These are phyloP conservation scores for Lepas anatifera DNA, from an alignment of 2,888 invertebrate species.

Conservation along the genomic window DNA sequence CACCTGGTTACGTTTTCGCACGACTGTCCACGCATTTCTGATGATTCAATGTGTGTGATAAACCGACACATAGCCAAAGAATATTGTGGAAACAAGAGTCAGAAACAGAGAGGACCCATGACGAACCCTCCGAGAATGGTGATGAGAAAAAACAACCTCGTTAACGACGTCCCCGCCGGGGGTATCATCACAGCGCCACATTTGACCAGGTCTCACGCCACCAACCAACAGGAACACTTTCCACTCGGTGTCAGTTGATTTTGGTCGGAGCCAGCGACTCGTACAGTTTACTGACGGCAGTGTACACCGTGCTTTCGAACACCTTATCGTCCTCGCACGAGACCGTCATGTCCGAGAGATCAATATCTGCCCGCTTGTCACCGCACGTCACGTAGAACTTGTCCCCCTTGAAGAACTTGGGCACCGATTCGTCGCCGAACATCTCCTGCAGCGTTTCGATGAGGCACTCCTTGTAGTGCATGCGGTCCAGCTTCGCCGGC, in stretches of 20 bases:
- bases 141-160: not conserved
- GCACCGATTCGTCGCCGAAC: constrained; percentile 88
- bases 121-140: not conserved
- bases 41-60: too few relatives aligned
- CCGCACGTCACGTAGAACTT: constrained; percentile 72
- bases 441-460: constrained; percentile 86
- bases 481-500: constrained; percentile 58
- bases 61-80: too few relatives aligned
- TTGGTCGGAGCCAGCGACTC: not conserved
- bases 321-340: constrained; percentile 65
- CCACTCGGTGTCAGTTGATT: constrained; percentile 43
- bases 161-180: too few relatives aligned
- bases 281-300: constrained; percentile 62
- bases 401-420: constrained; percentile 86
- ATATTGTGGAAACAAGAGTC: not conserved
- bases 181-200: too few relatives aligned
- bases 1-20: too few relatives aligned
- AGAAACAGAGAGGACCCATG: not conserved
- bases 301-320: constrained; percentile 69
- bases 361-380: constrained; percentile 70
- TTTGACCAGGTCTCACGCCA: too few relatives aligned
- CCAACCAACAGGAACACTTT: constrained; percentile 29
- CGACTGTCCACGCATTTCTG: too few relatives aligned
- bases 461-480: constrained; percentile 84
- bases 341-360: constrained; percentile 67